phyloP scores from a whole-genome alignment of 2,113 vertebrate genomes.

The Sylvilagus bachmani region DNA sequence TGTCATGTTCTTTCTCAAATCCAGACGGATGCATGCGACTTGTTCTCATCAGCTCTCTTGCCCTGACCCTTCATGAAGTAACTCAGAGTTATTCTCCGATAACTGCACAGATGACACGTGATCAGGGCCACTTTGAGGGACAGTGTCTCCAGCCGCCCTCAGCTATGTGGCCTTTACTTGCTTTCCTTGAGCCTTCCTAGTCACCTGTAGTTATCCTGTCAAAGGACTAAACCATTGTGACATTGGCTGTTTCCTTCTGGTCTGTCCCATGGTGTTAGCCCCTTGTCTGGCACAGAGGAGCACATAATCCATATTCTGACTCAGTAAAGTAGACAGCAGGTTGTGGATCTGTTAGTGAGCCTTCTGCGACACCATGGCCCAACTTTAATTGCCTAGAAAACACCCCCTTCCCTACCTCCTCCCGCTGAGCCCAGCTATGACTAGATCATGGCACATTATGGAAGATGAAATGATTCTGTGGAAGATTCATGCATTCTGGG shows the following conservation, averaged over 20 bases:
- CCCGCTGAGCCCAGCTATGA: not conserved
- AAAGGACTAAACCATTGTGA: not conserved
- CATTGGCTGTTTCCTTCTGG: not conserved
- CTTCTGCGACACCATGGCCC: not conserved
- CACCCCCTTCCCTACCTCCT: no score
- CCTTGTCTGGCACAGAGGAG: not conserved
- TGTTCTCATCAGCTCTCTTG: not conserved
- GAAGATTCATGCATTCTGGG: not conserved
- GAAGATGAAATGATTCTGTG: not conserved
- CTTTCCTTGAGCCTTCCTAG: not conserved
- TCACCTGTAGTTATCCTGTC: conserved; percentile 1
- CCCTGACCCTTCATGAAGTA: not conserved
- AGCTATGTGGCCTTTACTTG: not conserved
- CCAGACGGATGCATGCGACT: not conserved
- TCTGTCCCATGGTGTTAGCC: not conserved
- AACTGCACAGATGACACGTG: not conserved
- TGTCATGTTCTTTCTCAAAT: not conserved
- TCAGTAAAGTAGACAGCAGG: not conserved
- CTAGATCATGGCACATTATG: not conserved
- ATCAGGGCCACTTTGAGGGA: not conserved
- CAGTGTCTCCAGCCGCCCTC: no score
- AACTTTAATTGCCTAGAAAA: conserved; percentile 51
- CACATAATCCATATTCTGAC: not conserved
- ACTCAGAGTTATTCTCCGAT: not conserved
- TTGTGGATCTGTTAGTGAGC: not conserved